A percentile compares a stretch with the other conserved stretches of the same genome.
These are phyloP conservation scores for Scomberomorus guttatus DNA, from an alignment of 2,797 vertebrate genomes.

Conservation along the genomic window DNA sequence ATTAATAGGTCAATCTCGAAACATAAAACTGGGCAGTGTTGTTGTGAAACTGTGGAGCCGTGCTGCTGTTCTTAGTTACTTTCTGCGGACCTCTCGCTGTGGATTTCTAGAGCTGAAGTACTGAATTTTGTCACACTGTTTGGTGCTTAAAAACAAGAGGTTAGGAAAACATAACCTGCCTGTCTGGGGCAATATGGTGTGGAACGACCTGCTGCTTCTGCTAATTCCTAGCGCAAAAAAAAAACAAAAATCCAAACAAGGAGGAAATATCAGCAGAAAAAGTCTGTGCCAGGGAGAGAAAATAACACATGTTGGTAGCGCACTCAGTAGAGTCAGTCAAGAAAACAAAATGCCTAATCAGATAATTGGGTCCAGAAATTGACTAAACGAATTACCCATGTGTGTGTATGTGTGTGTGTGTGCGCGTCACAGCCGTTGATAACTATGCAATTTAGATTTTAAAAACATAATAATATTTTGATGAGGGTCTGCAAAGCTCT, in stretches of 20 bases:
- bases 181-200: constrained; percentile 60
- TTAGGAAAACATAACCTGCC: constrained; percentile 71
- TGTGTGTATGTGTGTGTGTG: constrained; percentile 58
- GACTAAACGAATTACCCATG: constrained; percentile 58
- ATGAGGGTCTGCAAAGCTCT: constrained; percentile 49
- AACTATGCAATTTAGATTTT: constrained; percentile 71
- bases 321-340: constrained; percentile 31
- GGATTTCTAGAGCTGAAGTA: constrained; percentile 38
- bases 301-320: constrained; percentile 55
- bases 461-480: constrained; percentile 67
- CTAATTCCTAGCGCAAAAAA: constrained; percentile 76
- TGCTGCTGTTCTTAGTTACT: constrained; percentile 32
- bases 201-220: constrained; percentile 42
- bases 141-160: constrained; percentile 63
- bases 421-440: constrained; percentile 66
- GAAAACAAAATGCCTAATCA: constrained; percentile 64
- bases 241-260: constrained; percentile 57
- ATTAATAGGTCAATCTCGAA: constrained; percentile 51
- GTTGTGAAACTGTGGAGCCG: constrained; percentile 21
- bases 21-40: constrained; percentile 22
- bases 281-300: constrained; percentile 47
- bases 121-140: constrained; percentile 59
- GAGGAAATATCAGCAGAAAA: constrained; percentile 60
- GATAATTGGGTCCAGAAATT: constrained; percentile 68
- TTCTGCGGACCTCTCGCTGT: constrained; percentile 39